Conservation (phyloP, 2,797 vertebrate species). For the Catostomus latipinnis region DNA sequence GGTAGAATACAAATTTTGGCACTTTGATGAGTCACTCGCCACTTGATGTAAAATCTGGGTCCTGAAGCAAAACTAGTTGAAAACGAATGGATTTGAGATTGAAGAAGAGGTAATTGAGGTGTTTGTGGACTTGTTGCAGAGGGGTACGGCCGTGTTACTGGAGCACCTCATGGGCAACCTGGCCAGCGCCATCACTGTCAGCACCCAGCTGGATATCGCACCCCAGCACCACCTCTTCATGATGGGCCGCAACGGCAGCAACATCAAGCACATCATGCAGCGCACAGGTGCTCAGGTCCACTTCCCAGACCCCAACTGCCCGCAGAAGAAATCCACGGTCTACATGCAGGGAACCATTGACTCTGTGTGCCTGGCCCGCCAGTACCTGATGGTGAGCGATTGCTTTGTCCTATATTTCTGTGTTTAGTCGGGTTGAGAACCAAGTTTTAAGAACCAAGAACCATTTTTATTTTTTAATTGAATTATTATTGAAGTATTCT, state of each 20-base stretch:
- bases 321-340: slow-evolving; percentile 89
- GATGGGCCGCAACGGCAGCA: slow-evolving; percentile 89
- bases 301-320: slow-evolving; percentile 87
- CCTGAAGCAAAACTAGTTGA: no score
- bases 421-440: not conserved
- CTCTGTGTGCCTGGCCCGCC: slow-evolving; percentile 88
- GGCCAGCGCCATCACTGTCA: slow-evolving; percentile 86
- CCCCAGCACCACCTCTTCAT: slow-evolving; percentile 91
- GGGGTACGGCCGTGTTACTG: slow-evolving; percentile 85
- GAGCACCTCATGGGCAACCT: slow-evolving; percentile 86
- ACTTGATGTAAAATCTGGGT: no score
- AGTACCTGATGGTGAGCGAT: slow-evolving; percentile 87
- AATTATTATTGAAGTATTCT: no score
- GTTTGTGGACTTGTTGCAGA: slow-evolving; percentile 65
- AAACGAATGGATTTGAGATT: not conserved
- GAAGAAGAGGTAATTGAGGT: not conserved
- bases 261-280: slow-evolving; percentile 91
- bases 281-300: slow-evolving; percentile 89
- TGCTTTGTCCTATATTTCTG: not conserved
- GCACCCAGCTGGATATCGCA: slow-evolving; percentile 87
- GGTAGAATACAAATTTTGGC: no score
- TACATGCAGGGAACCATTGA: slow-evolving; percentile 92
- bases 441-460: no score
- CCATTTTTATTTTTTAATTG: no score
- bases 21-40: no score